Conservation (phyloP, 2,888 invertebrate species). For the Galerucella nymphaeae region DNA sequence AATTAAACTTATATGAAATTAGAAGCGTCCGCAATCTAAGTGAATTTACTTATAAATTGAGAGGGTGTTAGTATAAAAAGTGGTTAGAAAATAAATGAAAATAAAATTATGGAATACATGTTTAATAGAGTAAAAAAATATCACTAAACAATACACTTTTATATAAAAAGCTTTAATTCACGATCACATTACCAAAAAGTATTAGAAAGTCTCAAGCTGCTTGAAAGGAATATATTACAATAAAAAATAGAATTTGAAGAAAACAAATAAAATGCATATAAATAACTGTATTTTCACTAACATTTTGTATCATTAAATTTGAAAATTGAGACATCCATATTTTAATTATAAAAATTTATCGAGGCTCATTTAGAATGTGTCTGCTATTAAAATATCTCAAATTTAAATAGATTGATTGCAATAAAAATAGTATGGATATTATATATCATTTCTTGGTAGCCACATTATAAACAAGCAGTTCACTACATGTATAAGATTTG, state of each 20-base stretch:
- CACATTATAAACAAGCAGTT: conserved; percentile 54
- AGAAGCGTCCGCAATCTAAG: no score
- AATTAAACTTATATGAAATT: no score
- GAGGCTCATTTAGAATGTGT: conserved; percentile 50
- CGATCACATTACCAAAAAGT: conserved; percentile 63
- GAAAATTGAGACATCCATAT: conserved; percentile 59
- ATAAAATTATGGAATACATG: conserved; percentile 59
- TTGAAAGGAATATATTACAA: conserved; percentile 51
- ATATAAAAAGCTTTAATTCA: conserved; percentile 64
- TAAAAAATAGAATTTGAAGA: conserved; percentile 47
- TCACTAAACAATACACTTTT: conserved; percentile 65
- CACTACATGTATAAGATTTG: conserved; percentile 56
- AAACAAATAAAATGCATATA: conserved; percentile 50
- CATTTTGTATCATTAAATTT: conserved; percentile 55
- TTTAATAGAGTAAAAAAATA: conserved; percentile 66
- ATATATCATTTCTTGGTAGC: conserved; percentile 43
- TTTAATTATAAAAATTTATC: conserved; percentile 56
- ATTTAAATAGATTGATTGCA: conserved; percentile 46
- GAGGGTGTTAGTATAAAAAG: background rate
- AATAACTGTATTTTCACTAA: conserved; percentile 53
- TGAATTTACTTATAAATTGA: no score
- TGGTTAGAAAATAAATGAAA: conserved; percentile 30
- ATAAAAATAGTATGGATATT: conserved; percentile 49
- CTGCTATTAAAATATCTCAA: conserved; percentile 49
- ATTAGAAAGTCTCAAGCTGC: conserved; percentile 56